These are phyloP conservation scores for Rhea pennata DNA, from an alignment of 2,113 vertebrate species.

Conservation along the genomic window DNA sequence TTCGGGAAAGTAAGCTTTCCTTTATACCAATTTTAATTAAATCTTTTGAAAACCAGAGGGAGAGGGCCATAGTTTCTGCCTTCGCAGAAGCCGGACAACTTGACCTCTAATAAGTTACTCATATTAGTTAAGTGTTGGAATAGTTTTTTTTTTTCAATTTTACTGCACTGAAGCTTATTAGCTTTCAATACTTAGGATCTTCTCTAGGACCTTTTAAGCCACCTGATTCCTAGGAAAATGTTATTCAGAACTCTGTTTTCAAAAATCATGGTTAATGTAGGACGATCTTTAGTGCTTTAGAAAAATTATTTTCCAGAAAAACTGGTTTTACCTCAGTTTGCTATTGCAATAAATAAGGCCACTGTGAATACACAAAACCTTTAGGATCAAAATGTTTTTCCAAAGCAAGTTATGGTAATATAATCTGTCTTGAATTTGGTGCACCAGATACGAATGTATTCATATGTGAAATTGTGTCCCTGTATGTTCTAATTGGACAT, in stretches of 20 bases:
- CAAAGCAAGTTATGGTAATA: not conserved
- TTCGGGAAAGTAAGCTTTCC: not conserved
- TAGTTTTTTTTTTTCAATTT: not conserved
- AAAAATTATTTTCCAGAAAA: not conserved
- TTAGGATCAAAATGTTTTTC: not conserved
- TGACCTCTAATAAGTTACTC: not conserved
- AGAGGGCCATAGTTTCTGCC: not conserved
- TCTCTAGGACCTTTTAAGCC: not conserved
- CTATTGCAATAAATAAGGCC: not conserved
- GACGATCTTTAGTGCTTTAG: not conserved
- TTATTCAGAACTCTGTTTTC: not conserved
- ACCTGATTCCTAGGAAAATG: not conserved
- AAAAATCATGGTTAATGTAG: not conserved
- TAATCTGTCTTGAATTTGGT: not conserved
- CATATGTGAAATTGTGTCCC: not conserved
- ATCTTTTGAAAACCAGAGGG: not conserved
- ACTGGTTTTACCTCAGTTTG: not conserved
- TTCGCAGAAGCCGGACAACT: not conserved
- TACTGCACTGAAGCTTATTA: not conserved
- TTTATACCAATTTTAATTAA: not conserved
- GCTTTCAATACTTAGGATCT: not conserved
- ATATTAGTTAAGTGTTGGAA: not conserved
- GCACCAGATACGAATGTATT: not conserved
- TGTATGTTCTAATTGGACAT: not conserved
- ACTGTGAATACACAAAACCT: not conserved